phyloP scores from a whole-genome alignment of 2,113 vertebrate species.

The Gopherus evgoodei region DNA sequence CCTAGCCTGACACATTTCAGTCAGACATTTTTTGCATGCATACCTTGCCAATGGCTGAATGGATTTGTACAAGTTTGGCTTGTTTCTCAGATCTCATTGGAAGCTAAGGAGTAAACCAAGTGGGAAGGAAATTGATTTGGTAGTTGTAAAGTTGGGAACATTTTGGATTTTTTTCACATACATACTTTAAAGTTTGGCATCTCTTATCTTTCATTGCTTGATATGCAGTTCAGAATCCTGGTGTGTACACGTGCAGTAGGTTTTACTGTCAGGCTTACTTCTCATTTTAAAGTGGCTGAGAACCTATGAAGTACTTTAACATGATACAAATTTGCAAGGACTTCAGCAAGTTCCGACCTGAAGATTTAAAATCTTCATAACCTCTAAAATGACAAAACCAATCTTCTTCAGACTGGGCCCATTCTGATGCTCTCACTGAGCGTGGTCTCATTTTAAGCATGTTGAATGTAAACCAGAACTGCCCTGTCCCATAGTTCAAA shows the following conservation, averaged over 20 bases:
- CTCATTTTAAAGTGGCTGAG: rapidly evolving
- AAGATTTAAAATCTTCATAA: not conserved
- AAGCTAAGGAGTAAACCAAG: not conserved
- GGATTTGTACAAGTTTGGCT: not conserved
- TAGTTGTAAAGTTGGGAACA: not conserved
- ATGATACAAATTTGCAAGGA: rapidly evolving
- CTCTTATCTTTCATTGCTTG: not conserved
- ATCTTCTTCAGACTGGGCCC: not conserved
- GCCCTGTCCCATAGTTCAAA: not conserved
- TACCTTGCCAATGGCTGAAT: not conserved
- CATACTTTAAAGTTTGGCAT: not conserved
- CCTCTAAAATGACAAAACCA: not conserved
- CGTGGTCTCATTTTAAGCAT: not conserved
- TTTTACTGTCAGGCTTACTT: not conserved
- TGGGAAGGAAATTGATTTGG: not conserved
- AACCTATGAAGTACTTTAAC: not conserved
- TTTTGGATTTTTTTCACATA: not conserved
- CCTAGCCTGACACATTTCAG: not conserved
- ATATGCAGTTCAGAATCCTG: not conserved
- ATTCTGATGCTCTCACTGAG: not conserved
- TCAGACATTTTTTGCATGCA: not conserved
- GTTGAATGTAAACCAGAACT: not conserved
- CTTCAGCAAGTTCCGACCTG: not conserved
- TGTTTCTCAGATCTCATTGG: not conserved
- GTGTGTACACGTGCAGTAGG: rapidly evolving